phyloP scores from a whole-genome alignment of 2,113 vertebrate species.

The Calyptomena viridis region DNA sequence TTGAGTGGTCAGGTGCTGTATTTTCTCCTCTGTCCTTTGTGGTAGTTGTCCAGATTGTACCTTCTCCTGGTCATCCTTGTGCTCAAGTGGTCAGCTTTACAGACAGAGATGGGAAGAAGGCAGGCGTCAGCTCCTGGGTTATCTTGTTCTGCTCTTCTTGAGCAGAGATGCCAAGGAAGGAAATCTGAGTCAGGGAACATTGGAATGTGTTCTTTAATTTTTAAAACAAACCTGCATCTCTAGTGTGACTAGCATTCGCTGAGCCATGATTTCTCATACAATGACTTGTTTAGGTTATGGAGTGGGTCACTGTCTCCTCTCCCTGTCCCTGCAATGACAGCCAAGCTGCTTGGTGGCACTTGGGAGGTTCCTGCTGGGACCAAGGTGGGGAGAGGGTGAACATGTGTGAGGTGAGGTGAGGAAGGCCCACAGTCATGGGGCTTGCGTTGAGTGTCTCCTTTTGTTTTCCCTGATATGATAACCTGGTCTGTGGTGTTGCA shows the following conservation, averaged over 20 bases:
- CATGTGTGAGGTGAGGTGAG: background rate
- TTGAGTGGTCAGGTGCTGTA: background rate
- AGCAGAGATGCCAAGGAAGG: background rate
- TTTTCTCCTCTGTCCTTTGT: background rate
- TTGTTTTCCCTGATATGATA: constrained; percentile 69
- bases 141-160: background rate
- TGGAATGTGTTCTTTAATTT: background rate
- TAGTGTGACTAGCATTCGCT: background rate
- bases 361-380: background rate
- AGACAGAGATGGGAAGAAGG: background rate
- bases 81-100: background rate
- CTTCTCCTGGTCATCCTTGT: background rate
- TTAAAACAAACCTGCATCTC: constrained; percentile 24
- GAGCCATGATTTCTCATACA: background rate
- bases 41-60: background rate
- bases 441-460: constrained; percentile 35
- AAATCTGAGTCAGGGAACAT: background rate
- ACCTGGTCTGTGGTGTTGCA: constrained; percentile 74
- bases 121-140: background rate
- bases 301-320: background rate
- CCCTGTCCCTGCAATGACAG: background rate
- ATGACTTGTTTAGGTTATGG: constrained; percentile 1
- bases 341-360: background rate
- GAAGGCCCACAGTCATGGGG: background rate
- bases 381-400: background rate